Evolutionary conservation across 2,888 invertebrate species (phyloP).

Genomic region (Fragum fragum): DNA sequence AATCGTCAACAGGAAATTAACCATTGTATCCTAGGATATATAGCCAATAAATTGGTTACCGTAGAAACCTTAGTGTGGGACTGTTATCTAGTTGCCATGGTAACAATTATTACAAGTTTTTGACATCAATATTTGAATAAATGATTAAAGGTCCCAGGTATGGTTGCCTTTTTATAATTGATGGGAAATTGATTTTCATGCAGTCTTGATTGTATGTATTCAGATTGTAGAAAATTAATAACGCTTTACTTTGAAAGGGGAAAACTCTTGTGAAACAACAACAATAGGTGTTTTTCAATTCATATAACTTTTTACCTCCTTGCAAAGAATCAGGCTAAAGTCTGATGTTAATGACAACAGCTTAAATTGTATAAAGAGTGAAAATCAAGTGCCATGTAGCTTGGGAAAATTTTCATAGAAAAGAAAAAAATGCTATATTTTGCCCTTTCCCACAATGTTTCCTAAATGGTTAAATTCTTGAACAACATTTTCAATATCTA

Average conservation of each 20-base stretch:
- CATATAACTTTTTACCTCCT: too few relatives aligned
- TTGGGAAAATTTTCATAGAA: too few relatives aligned
- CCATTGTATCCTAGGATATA: conserved; percentile 49
- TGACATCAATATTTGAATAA: conserved; percentile 68
- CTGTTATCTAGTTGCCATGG: conserved; percentile 63
- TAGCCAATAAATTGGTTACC: conserved; percentile 53
- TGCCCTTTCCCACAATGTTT: too few relatives aligned
- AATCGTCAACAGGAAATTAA: conserved; percentile 60
- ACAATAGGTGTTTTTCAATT: too few relatives aligned
- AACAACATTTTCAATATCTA: too few relatives aligned
- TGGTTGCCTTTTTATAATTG: conserved; percentile 45
- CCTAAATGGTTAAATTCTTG: too few relatives aligned
- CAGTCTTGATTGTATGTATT: background rate
- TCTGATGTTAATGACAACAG: too few relatives aligned
- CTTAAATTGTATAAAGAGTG: too few relatives aligned
- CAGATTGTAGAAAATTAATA: background rate
- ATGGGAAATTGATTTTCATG: conserved; percentile 54
- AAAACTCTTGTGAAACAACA: background rate
- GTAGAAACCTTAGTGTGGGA: conserved; percentile 60
- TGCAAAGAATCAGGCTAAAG: too few relatives aligned
- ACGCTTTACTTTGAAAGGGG: background rate
- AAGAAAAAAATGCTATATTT: too few relatives aligned
- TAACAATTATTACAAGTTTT: conserved; percentile 62
- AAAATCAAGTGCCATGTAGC: too few relatives aligned
- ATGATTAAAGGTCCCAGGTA: conserved; percentile 69